These are phyloP conservation scores for Drosophila busckii DNA, from an alignment of 1,140 invertebrate species.

Conservation along the genomic window DNA sequence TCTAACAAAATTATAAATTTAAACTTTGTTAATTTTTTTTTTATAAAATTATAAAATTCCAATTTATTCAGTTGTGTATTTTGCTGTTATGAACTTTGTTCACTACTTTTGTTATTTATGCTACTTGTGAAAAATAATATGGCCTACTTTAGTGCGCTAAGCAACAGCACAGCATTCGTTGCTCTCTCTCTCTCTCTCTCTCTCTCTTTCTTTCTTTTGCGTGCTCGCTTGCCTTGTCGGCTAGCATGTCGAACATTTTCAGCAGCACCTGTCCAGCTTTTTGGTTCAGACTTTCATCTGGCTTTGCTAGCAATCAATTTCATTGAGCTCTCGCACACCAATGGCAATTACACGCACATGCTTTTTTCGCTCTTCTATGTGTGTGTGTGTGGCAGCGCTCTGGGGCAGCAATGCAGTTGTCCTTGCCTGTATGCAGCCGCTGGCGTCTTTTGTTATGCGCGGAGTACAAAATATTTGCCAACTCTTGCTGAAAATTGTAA, in stretches of 20 bases:
- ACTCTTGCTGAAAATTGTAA: slow-evolving; percentile 39
- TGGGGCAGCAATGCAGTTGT: not conserved
- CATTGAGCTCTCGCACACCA: slow-evolving; percentile 25
- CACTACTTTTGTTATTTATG: too few species aligned
- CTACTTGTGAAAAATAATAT: slow-evolving; percentile 26
- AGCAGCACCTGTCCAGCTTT: slow-evolving; percentile 21
- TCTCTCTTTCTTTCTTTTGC: not conserved
- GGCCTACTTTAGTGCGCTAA: slow-evolving; percentile 40
- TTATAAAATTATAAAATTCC: too few species aligned
- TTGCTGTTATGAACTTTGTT: too few species aligned
- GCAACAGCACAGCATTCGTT: not conserved
- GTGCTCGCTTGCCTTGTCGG: slow-evolving; percentile 1
- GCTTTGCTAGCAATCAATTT: slow-evolving; percentile 52
- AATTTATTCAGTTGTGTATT: too few species aligned
- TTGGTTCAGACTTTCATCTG: slow-evolving; percentile 4
- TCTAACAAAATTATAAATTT: too few species aligned
- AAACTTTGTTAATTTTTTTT: too few species aligned
- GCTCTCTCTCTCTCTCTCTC: not conserved
- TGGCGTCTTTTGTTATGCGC: slow-evolving; percentile 42
- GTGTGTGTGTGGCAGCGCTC: not conserved
- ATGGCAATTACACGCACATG: slow-evolving; percentile 18
- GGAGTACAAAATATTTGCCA: slow-evolving; percentile 53
- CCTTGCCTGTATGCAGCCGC: not conserved
- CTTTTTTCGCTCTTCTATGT: not conserved
- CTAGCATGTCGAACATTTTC: too few species aligned